Conservation (phyloP, 2,888 invertebrate species). For the Tanytarsus gracilentus region DNA sequence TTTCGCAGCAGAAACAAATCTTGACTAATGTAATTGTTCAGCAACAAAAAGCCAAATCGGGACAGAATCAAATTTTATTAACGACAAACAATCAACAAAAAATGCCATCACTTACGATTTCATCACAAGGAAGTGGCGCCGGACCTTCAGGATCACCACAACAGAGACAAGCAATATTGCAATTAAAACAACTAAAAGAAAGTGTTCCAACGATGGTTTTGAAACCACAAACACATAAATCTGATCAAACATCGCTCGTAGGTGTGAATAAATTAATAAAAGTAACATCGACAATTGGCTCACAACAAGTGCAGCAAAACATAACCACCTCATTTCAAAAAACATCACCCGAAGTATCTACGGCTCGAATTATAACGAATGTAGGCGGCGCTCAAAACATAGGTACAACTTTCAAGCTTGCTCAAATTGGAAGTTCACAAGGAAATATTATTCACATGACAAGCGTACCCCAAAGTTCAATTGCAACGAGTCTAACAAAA, state of each 20-base stretch:
- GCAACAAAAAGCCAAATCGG: constrained; percentile 29
- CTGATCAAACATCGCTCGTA: not conserved
- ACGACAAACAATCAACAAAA: not conserved
- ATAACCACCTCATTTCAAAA: not conserved
- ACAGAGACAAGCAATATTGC: constrained; percentile 38
- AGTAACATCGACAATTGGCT: not conserved
- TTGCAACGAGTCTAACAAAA: constrained; percentile 46
- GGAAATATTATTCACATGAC: constrained; percentile 48
- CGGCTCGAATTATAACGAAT: constrained; percentile 65
- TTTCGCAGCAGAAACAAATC: constrained; percentile 40
- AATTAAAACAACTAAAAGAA: constrained; percentile 37
- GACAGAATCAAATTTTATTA: not conserved
- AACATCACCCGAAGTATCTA: not conserved
- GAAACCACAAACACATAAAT: constrained; percentile 16
- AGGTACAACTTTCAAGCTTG: constrained; percentile 45
- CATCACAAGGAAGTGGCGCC: not conserved
- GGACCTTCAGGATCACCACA: constrained; percentile 30
- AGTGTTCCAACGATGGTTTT: constrained; percentile 17
- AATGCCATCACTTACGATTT: not conserved
- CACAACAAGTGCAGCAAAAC: not conserved
- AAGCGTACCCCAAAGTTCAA: constrained; percentile 44
- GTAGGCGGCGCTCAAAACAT: constrained; percentile 45
- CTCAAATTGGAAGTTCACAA: constrained; percentile 42
- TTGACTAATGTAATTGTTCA: constrained; percentile 36
- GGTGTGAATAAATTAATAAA: constrained; percentile 20